Conservation (phyloP, 2,113 vertebrate species). For the Herpetotheres cachinnans region DNA sequence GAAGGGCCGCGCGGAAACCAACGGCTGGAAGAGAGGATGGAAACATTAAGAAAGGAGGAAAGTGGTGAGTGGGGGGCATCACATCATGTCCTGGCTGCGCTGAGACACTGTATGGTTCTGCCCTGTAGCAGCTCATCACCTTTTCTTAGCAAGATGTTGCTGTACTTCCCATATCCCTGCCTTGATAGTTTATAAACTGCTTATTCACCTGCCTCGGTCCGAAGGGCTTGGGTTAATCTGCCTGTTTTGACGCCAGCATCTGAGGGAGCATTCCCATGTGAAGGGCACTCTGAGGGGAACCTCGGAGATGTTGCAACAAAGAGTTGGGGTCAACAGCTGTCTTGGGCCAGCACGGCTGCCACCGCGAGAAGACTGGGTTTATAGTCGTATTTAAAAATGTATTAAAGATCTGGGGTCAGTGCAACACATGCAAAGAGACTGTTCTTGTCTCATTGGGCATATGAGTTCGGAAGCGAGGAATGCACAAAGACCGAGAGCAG, state of each 20-base stretch:
- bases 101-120: neutral
- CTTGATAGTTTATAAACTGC: neutral
- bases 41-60: neutral
- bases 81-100: neutral
- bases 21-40: neutral
- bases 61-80: neutral
- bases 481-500: neutral
- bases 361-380: neutral
- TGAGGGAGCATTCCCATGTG: neutral
- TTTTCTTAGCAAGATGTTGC: neutral
- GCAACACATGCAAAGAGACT: neutral
- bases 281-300: neutral
- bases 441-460: neutral
- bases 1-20: neutral
- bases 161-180: neutral
- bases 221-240: neutral
- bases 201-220: neutral
- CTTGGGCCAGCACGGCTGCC: neutral
- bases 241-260: neutral
- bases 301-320: neutral
- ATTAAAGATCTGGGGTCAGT: neutral
- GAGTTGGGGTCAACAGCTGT: neutral
- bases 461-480: neutral
- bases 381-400: neutral
- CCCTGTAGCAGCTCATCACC: neutral